Base-by-base conservation (phyloP, 1,140 invertebrate genomes). In the Scaptomyza hsui region DNA sequence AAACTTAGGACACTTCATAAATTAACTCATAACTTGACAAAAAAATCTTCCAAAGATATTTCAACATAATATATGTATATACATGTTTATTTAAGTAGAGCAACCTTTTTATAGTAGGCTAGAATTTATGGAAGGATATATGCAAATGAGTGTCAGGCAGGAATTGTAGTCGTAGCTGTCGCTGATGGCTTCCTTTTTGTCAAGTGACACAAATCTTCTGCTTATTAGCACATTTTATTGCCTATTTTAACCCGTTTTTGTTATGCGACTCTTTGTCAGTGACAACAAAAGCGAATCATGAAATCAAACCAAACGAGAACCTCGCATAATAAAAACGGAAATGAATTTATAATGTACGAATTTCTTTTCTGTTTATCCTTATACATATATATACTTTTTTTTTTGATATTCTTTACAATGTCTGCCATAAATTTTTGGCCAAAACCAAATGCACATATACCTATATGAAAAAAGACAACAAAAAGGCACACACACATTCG, bases 211-310 rank as follows among this genome's bases (percentile, higher is more conserved):
- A 85, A 70, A 86, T 86, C 69, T 61, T 52, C 24, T 45, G 64
- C 73, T 81, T 86, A 85, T 85, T 85, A 86, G 80, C 80, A 77
- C 77, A 77, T 85, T 85, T 77, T 81, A 85, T 85, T 68, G 64
- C 63, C 29, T 60, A 74, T 59, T 65, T 60, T 47, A 80, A 70
- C 67, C 62, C 72, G 39, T 79, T 83, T 85, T 45, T 35, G 26
- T 42, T 57, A 13, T 29, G 35, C n/a, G 35, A 24, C 16, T 12
- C 13, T 35, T 53, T 62, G 65, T 62, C 49, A 47, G 32, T 24
- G 5, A 29, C 44, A 49, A 48, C 53, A 42, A 59, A 32, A 42
- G 35, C 21, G 29, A 45, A 62, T 69, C 64, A 69, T 52, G 65
- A 15, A 62, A 69, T 62, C 67, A 69, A 69, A 69, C 29, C 29